Evolutionary conservation across 2,888 invertebrate genomes (phyloP), one percentile per base, ranked within the genome.

Genomic region (Andrena camellia): DNA sequence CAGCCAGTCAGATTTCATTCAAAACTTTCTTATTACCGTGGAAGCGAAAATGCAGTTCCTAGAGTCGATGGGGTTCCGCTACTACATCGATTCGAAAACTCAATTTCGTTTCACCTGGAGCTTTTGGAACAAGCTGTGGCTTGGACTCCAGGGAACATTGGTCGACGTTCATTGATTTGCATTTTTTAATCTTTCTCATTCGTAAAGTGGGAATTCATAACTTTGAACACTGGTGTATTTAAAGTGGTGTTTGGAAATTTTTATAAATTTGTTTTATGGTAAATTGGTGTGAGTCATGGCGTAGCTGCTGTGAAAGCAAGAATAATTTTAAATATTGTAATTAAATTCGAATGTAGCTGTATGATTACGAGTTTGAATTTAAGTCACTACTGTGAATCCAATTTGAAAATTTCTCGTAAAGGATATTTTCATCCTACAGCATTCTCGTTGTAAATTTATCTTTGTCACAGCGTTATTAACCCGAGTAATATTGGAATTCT

Each of bases 21-120:
- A 31, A 60, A 68, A 68, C 29, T 75, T 75, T 60, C 75, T 60
- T 68, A 68, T 62, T 52, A 60, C 48, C 60, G 26, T 29, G 33
- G 26, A 7, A 31, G 31, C 26, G 57, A 59, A 42, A 68, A 68
- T 13, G n/a, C 48, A 67, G 50, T 68, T 68, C 33, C 35, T 7
- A 26, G n/a, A 57, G 23, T 68, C 62, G 68, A 68, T 67, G 35
- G 23, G 52, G 50, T n/a, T 66, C 29, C 29, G 50, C 48, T 29
- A 42, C 48, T 4, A 26, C 57, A 29, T 48, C 70, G n/a, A 60
- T 48, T 48, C 60, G 20, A 70, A 70, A 70, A 70, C 29, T 70
- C 31, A 29, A 60, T 70, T 59, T 48, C 59, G 26, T 29, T 70
- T 29, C 13, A 23, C 17, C 48, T 0, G 31, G 3, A 60, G 60